Conservation (phyloP, 2,797 vertebrate species). For the Siniperca obscura region DNA sequence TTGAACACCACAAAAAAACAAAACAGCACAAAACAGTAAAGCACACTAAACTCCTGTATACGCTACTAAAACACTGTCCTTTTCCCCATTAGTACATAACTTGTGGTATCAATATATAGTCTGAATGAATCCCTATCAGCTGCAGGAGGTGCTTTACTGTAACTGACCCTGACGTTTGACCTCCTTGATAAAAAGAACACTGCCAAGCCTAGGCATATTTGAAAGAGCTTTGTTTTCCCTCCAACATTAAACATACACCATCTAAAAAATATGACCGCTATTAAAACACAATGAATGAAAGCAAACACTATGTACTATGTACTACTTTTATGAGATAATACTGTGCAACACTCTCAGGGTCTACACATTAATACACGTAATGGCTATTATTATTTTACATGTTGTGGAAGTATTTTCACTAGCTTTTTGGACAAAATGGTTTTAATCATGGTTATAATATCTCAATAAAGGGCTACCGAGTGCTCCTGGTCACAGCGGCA, state of each 20-base stretch:
- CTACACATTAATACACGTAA: neutral
- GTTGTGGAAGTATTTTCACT: neutral
- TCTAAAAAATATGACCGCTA: neutral
- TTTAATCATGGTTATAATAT: neutral
- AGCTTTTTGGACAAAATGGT: neutral
- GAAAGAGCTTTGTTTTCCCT: neutral
- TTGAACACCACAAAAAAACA: neutral
- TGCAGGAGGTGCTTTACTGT: neutral
- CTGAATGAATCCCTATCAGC: neutral
- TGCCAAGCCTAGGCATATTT: neutral
- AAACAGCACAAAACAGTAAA: neutral
- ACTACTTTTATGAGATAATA: neutral
- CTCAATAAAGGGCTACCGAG: neutral
- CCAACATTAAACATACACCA: neutral
- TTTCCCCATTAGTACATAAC: neutral
- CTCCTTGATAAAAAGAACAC: neutral
- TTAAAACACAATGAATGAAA: neutral
- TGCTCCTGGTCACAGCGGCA: neutral
- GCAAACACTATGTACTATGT: neutral
- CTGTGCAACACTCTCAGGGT: neutral
- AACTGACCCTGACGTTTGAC: constrained; percentile 27
- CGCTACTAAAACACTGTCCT: neutral
- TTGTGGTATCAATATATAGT: neutral
- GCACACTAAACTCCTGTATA: too few species aligned
- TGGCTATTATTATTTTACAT: neutral